Conservation (phyloP, 2,888 invertebrate species). For the Drosophila nigritarsus region DNA sequence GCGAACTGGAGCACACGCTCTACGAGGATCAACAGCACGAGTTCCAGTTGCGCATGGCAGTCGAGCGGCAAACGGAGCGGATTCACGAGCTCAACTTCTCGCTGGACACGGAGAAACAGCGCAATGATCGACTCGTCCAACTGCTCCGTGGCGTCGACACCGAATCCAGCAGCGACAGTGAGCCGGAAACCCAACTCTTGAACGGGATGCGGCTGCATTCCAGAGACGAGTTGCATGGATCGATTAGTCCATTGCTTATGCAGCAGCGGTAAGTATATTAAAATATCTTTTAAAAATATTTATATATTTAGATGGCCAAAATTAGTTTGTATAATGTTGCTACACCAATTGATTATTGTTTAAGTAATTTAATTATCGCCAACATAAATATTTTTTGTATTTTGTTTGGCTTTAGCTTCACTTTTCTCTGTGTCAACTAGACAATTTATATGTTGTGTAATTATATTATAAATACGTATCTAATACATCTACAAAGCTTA, state of each 20-base stretch:
- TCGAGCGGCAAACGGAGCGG: slow-evolving; percentile 74
- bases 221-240: slow-evolving; percentile 50
- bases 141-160: slow-evolving; percentile 77
- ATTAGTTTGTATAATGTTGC: background rate
- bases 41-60: slow-evolving; percentile 71
- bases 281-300: background rate
- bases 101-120: slow-evolving; percentile 75
- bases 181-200: slow-evolving; percentile 32
- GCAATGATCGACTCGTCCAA: slow-evolving; percentile 79
- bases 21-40: slow-evolving; percentile 79
- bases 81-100: slow-evolving; percentile 73
- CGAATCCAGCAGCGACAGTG: slow-evolving; percentile 62
- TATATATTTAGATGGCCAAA: background rate
- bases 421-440: no score
- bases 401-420: no score
- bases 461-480: background rate
- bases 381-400: no score
- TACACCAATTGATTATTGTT: no score
- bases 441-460: background rate
- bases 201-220: slow-evolving; percentile 43
- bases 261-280: slow-evolving; percentile 75
- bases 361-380: no score
- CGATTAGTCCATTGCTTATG: slow-evolving; percentile 81
- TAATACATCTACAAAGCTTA: background rate
- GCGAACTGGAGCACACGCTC: slow-evolving; percentile 76